Percentiles rank a stretch among this genome's conserved stretches.
Evolutionary conservation across 1,140 invertebrate genomes (phyloP).

Genomic region (Drosophila guanche): DNA sequence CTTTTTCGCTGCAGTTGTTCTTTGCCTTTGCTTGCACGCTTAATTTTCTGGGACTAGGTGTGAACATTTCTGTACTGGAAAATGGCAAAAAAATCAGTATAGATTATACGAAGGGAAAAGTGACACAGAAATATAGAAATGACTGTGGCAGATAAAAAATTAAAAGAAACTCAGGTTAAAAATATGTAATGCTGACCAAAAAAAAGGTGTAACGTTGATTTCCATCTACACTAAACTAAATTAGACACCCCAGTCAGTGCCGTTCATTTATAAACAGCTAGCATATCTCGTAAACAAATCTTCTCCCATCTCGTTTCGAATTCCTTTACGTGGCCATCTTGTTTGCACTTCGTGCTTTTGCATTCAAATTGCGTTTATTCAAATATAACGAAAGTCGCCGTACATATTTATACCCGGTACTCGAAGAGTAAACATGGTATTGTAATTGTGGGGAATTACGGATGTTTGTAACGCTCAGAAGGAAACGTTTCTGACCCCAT

Average conservation of each 20-base stretch:
- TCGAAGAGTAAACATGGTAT: too few species aligned
- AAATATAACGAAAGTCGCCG: constrained; percentile 72
- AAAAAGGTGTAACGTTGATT: constrained; percentile 4
- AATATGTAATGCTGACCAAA: constrained; percentile 23
- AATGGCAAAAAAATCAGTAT: constrained; percentile 39
- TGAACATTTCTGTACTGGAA: constrained; percentile 55
- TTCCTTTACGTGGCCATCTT: constrained; percentile 59
- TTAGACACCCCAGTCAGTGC: constrained; percentile 44
- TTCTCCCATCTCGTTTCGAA: constrained; percentile 20
- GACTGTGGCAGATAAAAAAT: constrained; percentile 25
- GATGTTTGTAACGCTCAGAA: too few species aligned
- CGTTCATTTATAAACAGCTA: constrained; percentile 62
- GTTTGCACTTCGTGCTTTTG: constrained; percentile 81
- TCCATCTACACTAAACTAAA: constrained; percentile 13
- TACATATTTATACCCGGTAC: constrained; percentile 55
- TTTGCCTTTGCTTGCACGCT: constrained; percentile 67
- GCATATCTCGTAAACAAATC: constrained; percentile 4
- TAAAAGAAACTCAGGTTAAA: constrained; percentile 5
- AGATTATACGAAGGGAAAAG: constrained; percentile 50
- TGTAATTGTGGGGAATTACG: too few species aligned
- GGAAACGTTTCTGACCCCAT: too few species aligned
- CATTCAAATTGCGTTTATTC: constrained; percentile 82
- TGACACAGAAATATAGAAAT: constrained; percentile 28
- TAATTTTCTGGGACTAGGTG: constrained; percentile 77
- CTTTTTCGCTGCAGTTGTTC: constrained; percentile 57